Evolutionary conservation across 64 coral and sea anemone species (phyloP), one percentile per base, ranked within the genome.

Genomic region (Acropora tenuis): DNA sequence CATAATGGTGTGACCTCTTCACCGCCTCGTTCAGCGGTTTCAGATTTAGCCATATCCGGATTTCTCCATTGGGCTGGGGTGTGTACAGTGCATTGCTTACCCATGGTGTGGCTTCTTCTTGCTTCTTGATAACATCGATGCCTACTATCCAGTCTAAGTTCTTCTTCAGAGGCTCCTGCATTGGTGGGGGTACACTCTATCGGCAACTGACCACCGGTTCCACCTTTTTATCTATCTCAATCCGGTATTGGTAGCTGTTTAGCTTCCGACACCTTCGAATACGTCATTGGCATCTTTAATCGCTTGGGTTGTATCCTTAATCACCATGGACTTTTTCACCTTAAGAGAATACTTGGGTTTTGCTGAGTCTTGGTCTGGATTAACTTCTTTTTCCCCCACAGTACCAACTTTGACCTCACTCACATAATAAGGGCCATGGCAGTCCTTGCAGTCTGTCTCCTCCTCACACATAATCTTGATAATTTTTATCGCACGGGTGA

Each of bases 11-110:
- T 30, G 30, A 0, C 30, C 30, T 30, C 30, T 30, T 30, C 30
- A 30, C 30, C 0, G 30, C 30, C 30, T 30, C 63, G 92, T 93
- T 93, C 65, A 93, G 86, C 80, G 86, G 79, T 86, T 94, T 94
- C 77, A 86, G 79, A 89, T 94, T 89, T 78, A 94, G 79, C 58
- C 92, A 94, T 89, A 94, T 84, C 88, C 87, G 86, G 88, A 94
- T 89, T 89, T 89, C 87, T 89, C 92, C 92, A 94, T 94, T 94
- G 78, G 86, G 69, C 74, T 94, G 89, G 82, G 92, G 86, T 94
- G 92, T 94, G 87, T 86, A 94, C 92, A 94, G 86, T 94, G 89
- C 92, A 0, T 30, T 30, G 30, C 30, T 30, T 30, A 30, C 30
- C 30, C 30, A 30, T 30, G 30, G 30, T 30, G 30, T 30, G 30